Base-by-base conservation (phyloP, 1,140 invertebrate species). In the Ladona fulva region DNA sequence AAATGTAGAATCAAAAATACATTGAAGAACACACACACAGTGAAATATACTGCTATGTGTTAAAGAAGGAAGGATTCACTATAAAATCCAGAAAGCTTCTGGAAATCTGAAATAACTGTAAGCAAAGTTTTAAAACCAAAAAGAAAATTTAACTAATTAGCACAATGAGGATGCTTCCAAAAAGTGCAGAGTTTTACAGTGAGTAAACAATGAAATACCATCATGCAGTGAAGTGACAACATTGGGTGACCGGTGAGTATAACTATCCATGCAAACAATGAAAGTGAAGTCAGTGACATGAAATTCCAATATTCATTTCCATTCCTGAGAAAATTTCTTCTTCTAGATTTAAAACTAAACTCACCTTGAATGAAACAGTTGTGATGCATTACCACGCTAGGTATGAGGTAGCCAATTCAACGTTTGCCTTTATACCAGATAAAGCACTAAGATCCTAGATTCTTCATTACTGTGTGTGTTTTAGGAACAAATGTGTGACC, bases 281-380 rank as follows among this genome's bases (percentile, higher is more conserved):
- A 66, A 66, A 66, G 52, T 66, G 52, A 66, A 66, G 52, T 66
- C 52, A 66, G 52, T 66, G 52, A 66, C 52, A 66, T 66, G 52
- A 66, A 66, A 66, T 66, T 66, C 52, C 52, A 66, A 66, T 66
- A 66, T 66, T 12, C 52, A 66, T 66, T 66, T 66, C n/a, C 14
- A 66, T 66, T 22, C 52, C 14, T 12, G 52, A 66, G 3, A 66
- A 66, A 66, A 22, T 22, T 3, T 12, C n/a, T 16, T 66, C 52
- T 12, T 66, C 44, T 66, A 66, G 1, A 12, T 66, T 66, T 19
- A 66, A 22, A 19, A 22, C 16, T 66, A 66, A 66, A 66, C 52
- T 66, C 52, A 66, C 52, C 52, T 66, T 66, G 29, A 37, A 12
- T 66, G 12, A 66, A 66, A 66, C 14, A 66, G 52, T 66, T 66